These are phyloP conservation scores for Ladona fulva DNA, from an alignment of 1,140 invertebrate genomes.

Conservation along the genomic window DNA sequence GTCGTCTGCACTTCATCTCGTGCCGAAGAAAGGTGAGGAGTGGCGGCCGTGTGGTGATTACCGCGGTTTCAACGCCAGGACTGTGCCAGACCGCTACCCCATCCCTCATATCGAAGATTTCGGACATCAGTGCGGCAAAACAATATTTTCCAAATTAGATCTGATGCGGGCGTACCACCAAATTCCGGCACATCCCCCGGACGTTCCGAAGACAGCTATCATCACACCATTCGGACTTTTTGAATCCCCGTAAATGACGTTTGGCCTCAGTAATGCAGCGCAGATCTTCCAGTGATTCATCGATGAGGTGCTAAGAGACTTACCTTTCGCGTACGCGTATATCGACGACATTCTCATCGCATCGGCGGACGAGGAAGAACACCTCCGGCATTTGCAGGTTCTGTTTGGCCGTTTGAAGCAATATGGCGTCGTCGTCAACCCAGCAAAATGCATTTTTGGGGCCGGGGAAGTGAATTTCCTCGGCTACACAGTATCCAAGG, in stretches of 20 bases:
- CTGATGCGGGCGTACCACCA: constrained; percentile 35
- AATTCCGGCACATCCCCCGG: constrained; percentile 28
- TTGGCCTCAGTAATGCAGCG: constrained; percentile 38
- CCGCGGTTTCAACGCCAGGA: too few relatives aligned
- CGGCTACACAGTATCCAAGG: constrained; percentile 23
- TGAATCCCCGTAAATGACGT: constrained; percentile 33
- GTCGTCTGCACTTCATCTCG: too few relatives aligned
- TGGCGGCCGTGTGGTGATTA: constrained; percentile 37
- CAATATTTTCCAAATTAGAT: too few relatives aligned
- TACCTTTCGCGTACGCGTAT: constrained; percentile 29
- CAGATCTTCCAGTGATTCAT: constrained; percentile 39
- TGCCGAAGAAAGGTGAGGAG: constrained; percentile 34
- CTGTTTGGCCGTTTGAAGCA: constrained; percentile 32
- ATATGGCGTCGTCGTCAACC: constrained; percentile 23
- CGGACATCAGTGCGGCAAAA: too few relatives aligned
- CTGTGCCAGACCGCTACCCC: constrained; percentile 31
- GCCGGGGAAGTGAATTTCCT: constrained; percentile 25
- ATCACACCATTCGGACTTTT: constrained; percentile 30
- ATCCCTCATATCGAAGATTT: constrained; percentile 31
- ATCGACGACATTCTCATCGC: constrained; percentile 40
- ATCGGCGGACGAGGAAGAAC: constrained; percentile 29
- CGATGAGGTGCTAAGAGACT: constrained; percentile 29
- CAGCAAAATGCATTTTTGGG: constrained; percentile 28
- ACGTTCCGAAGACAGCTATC: constrained; percentile 32
- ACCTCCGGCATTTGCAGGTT: constrained; percentile 30